Evolutionary conservation across 1,140 invertebrate species (phyloP).

Genomic region (Philotrypesis tridentata): DNA sequence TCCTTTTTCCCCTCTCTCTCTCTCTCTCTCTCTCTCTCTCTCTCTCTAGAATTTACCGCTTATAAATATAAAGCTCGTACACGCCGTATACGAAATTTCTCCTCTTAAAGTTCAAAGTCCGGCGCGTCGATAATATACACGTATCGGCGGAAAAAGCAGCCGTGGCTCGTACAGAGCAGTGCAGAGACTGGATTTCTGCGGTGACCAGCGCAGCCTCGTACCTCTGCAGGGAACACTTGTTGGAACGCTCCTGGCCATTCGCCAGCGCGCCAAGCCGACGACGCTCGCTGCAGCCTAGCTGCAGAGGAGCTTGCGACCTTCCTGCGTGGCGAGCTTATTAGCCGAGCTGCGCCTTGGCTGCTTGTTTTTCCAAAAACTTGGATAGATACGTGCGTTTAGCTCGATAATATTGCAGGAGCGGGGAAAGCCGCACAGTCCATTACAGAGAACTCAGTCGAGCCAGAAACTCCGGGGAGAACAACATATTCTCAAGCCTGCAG

Average conservation of each 20-base stretch:
- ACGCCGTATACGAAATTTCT: too few species aligned
- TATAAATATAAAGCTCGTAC: too few species aligned
- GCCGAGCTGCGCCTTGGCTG: too few species aligned
- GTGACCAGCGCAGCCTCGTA: slow-evolving; percentile 4
- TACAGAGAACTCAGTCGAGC: not conserved
- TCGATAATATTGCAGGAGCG: not conserved
- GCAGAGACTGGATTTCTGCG: slow-evolving; percentile 17
- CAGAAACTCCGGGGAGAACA: not conserved
- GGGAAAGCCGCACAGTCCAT: not conserved
- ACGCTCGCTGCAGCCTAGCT: too few species aligned
- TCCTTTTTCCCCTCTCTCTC: not conserved
- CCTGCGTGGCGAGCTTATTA: not conserved
- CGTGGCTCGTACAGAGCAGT: not conserved
- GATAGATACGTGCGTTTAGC: too few species aligned
- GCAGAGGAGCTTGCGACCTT: too few species aligned
- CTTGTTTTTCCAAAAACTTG: too few species aligned
- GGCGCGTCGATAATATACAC: not conserved
- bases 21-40: not conserved
- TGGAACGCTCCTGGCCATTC: slow-evolving; percentile 28
- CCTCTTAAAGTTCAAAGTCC: not conserved
- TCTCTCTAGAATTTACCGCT: not conserved
- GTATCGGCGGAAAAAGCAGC: not conserved
- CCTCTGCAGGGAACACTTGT: slow-evolving; percentile 37
- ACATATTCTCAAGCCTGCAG: not conserved
- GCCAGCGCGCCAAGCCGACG: slow-evolving; percentile 13